Base-by-base conservation (phyloP, 2,888 invertebrate species). In the Eledona agricola region DNA sequence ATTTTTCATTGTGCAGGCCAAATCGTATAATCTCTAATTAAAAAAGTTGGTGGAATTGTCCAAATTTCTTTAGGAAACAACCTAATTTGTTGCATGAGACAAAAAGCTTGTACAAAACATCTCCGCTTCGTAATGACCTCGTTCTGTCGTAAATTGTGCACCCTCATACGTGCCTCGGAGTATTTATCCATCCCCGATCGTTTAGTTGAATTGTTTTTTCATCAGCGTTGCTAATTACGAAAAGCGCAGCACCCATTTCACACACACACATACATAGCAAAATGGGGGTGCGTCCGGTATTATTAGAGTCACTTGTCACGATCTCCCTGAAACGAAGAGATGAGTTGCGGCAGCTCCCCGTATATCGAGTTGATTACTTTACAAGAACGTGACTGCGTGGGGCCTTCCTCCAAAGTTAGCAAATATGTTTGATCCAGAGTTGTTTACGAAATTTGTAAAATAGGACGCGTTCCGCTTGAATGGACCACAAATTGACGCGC, bases 291-390 rank as follows among this genome's bases (percentile, higher is more conserved):
- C 57, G 66, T 64, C 62, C 59, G 53, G 51, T 56, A 51, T 62
- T 60, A 66, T 66, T 66, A 66, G 58, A 64, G 58, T 65, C 63
- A 63, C 62, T 62, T 63, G 64, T 66, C 64, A 66, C 66, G 64
- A 61, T 62, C 62, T 47, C 58, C 57, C 55, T 45, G 37, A 50
- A 46, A 51, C 53, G 59, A 31, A 38, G 55, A 59, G 63, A 60
- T 58, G 60, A 59, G 59, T 57, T 59, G 60, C 52, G 58, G 57
- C n/a, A n/a, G n/a, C 59, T 55, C 60, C 58, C 60, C 57, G 57
- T 63, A 60, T 57, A 63, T 63, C 52, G 56, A 55, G 57, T 59
- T 63, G 63, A 63, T 63, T 63, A 56, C 63, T 59, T 60, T 54
- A 58, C 58, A 50, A 55, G 58, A 56, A 63, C 63, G 63, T 63